Evolutionary conservation across 2,888 invertebrate species (phyloP).

Genomic region (Nowickia ferox): DNA sequence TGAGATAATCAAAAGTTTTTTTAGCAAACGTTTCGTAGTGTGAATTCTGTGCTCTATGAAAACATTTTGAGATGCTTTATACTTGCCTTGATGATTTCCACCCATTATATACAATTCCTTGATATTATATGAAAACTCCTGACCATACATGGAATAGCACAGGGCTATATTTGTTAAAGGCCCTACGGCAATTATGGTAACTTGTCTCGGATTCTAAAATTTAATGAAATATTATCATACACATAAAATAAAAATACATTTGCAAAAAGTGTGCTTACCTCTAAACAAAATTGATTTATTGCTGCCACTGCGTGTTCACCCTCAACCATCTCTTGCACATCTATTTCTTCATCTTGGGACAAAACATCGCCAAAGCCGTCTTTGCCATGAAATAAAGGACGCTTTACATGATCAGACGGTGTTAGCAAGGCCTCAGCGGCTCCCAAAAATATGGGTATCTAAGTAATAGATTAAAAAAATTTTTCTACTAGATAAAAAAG

Average conservation of each 20-base stretch:
- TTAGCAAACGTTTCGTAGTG: too few relatives aligned
- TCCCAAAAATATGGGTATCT: slow-evolving; percentile 90
- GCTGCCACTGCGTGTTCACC: slow-evolving; percentile 86
- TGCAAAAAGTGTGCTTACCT: slow-evolving; percentile 80
- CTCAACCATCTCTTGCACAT: slow-evolving; percentile 83
- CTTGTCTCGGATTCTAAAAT: slow-evolving; percentile 83
- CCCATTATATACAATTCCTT: slow-evolving; percentile 91
- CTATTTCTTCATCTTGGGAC: slow-evolving; percentile 82
- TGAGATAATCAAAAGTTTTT: too few relatives aligned
- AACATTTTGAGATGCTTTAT: not conserved
- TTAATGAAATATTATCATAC: not conserved
- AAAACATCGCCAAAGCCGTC: slow-evolving; percentile 90
- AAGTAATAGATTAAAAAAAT: slow-evolving; percentile 59
- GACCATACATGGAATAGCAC: slow-evolving; percentile 87
- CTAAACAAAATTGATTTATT: slow-evolving; percentile 85
- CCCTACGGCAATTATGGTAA: slow-evolving; percentile 87
- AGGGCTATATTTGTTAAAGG: slow-evolving; percentile 92
- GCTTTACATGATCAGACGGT: slow-evolving; percentile 81
- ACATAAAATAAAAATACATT: not conserved
- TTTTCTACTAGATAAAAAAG: not conserved
- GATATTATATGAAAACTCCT: slow-evolving; percentile 85
- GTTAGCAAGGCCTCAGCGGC: slow-evolving; percentile 83
- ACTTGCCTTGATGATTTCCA: slow-evolving; percentile 87
- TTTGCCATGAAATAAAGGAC: slow-evolving; percentile 85
- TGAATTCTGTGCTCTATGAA: too few relatives aligned